Conservation (phyloP, 2,888 invertebrate species). For the Ametastegia equiseti region DNA sequence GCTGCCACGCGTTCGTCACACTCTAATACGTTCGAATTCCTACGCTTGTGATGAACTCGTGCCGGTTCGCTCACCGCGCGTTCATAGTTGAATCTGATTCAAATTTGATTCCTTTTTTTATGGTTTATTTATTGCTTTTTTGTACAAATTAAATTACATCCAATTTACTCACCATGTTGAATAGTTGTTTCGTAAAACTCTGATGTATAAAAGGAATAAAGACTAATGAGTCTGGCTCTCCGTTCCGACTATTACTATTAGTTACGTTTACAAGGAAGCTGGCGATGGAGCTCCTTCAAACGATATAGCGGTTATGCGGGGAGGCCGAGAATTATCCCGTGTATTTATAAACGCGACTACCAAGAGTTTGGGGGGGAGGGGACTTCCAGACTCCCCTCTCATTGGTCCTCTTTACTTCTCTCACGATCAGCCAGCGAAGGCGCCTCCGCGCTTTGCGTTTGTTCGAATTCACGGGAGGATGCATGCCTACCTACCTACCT, state of each 20-base stretch:
- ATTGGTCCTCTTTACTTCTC: neutral
- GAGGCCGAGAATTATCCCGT: constrained; percentile 48
- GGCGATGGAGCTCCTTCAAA: constrained; percentile 65
- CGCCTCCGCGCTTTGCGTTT: neutral
- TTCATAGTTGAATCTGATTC: neutral
- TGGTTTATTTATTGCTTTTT: neutral
- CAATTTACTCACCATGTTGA: constrained; percentile 26
- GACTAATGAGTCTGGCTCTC: neutral
- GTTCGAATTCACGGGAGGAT: constrained; percentile 8
- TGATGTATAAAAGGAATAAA: neutral
- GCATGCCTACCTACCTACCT: no score
- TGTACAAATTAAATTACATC: neutral
- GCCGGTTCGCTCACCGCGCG: neutral
- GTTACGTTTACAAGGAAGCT: constrained; percentile 57
- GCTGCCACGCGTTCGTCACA: constrained; percentile 5
- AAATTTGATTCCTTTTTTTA: no score
- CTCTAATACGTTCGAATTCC: neutral
- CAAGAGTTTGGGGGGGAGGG: constrained; percentile 7
- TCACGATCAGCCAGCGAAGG: neutral
- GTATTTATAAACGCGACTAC: constrained; percentile 63
- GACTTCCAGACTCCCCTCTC: constrained; percentile 33
- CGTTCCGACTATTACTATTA: neutral
- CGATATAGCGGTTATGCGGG: constrained; percentile 62
- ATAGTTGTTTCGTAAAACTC: neutral
- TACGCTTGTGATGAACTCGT: neutral